A percentile compares a stretch with the other conserved stretches of the same genome.
Evolutionary conservation across 2,888 invertebrate genomes (phyloP).

Genomic region (Hypsopygia costalis): DNA sequence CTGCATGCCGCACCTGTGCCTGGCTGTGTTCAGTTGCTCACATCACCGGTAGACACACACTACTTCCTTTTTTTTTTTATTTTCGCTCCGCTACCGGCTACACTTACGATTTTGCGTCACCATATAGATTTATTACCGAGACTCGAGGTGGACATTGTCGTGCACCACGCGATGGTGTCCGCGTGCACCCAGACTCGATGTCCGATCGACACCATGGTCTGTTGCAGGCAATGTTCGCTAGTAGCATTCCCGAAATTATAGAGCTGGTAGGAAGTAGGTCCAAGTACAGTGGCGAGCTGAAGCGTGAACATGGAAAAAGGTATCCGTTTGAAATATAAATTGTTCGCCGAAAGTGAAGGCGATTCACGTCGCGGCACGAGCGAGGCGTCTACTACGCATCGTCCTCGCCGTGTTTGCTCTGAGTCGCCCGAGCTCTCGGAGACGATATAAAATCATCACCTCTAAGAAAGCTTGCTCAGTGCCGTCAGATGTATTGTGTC

Average conservation of each 20-base stretch:
- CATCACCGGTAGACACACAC: conserved; percentile 78
- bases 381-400: too few relatives aligned
- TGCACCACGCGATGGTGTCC: conserved; percentile 77
- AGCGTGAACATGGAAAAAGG: conserved; percentile 99
- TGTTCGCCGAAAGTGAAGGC: conserved; percentile 68
- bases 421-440: conserved; percentile 67
- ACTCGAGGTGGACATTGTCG: conserved; percentile 76
- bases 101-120: conserved; percentile 65
- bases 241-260: conserved; percentile 99
- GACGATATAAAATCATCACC: conserved; percentile 67
- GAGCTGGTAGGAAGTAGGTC: conserved; percentile 99
- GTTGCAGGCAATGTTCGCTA: conserved; percentile 99
- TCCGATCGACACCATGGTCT: conserved; percentile 81
- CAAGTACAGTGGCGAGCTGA: conserved; percentile 99
- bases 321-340: conserved; percentile 82
- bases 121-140: conserved; percentile 61
- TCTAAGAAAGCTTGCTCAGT: conserved; percentile 78
- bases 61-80: conserved; percentile 67
- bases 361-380: conserved; percentile 53
- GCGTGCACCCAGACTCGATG: conserved; percentile 53
- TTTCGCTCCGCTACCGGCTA: conserved; percentile 77
- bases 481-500: conserved; percentile 82
- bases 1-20: conserved; percentile 75
- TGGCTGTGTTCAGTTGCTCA: conserved; percentile 81
- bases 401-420: conserved; percentile 44